Percentiles rank a stretch among this genome's conserved stretches.
These are phyloP conservation scores for Turnix velox DNA, from an alignment of 2,113 vertebrate species.

Conservation along the genomic window DNA sequence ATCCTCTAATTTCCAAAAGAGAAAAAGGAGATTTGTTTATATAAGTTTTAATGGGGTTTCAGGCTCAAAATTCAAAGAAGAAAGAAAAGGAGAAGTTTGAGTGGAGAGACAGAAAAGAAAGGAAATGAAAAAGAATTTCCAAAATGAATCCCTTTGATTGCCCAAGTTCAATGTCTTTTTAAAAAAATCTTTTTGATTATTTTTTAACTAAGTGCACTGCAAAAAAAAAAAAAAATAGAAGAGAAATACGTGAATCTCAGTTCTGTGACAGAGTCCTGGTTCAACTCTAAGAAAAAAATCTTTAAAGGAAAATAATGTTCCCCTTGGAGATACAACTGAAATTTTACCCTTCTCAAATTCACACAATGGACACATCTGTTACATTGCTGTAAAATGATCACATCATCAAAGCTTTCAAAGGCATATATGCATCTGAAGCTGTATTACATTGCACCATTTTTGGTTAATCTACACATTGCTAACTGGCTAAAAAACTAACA, in stretches of 20 bases:
- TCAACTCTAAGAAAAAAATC: not conserved
- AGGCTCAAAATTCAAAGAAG: not conserved
- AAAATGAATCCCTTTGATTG: not conserved
- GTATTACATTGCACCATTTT: not conserved
- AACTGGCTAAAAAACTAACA: not conserved
- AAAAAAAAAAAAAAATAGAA: not conserved
- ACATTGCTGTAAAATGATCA: not conserved
- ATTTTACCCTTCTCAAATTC: not conserved
- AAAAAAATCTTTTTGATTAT: slow-evolving; percentile 13
- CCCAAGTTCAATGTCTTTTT: not conserved
- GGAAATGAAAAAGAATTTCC: slow-evolving; percentile 7
- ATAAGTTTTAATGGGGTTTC: not conserved
- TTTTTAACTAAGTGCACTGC: slow-evolving; percentile 1
- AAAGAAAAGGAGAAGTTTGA: not conserved
- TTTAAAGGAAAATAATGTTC: not conserved
- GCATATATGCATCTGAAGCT: not conserved
- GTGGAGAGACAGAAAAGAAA: not conserved
- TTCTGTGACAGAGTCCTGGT: not conserved
- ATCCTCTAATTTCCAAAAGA: not conserved
- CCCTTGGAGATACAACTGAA: not conserved
- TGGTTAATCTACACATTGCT: not conserved
- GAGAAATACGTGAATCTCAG: not conserved
- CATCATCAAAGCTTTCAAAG: not conserved
- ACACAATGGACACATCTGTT: not conserved
- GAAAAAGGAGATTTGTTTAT: not conserved